A percentile compares a stretch with the other conserved stretches of the same genome.
phyloP scores from a whole-genome alignment of 2,888 invertebrate genomes.

The Tinea pellionella region DNA sequence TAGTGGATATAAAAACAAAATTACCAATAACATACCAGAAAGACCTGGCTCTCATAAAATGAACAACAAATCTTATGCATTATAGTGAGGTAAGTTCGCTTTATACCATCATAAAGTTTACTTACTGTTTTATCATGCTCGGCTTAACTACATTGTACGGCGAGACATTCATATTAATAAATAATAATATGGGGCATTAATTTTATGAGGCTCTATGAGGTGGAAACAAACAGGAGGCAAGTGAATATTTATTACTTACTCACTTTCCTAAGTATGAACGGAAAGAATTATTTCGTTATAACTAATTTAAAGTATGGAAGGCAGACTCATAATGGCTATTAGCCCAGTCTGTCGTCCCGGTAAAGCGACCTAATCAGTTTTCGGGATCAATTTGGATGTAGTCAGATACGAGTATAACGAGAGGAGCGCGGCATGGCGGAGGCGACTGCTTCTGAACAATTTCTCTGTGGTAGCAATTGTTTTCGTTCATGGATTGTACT shows the following conservation, averaged over 20 bases:
- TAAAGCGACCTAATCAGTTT: too few species aligned
- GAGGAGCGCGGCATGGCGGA: too few species aligned
- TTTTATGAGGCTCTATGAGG: conserved; percentile 59
- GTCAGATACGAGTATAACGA: too few species aligned
- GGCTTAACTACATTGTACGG: conserved; percentile 38
- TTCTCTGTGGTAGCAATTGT: too few species aligned
- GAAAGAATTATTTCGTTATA: conserved; percentile 17
- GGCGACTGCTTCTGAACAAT: too few species aligned
- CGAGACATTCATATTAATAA: conserved; percentile 55
- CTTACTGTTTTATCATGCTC: conserved; percentile 53
- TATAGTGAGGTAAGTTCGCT: conserved; percentile 21
- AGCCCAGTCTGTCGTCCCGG: too few species aligned
- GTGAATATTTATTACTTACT: conserved; percentile 56
- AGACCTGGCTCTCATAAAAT: not conserved
- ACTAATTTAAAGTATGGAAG: conserved; percentile 16
- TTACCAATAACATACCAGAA: not conserved
- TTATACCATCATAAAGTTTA: conserved; percentile 58
- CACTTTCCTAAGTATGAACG: conserved; percentile 34
- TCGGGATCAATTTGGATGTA: too few species aligned
- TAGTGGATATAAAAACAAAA: not conserved
- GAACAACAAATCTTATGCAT: not conserved
- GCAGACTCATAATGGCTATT: too few species aligned
- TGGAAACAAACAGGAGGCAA: conserved; percentile 49
- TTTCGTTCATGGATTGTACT: too few species aligned
- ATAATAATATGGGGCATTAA: conserved; percentile 62